These are phyloP conservation scores for Ommatoiulus sabulosus DNA, from an alignment of 2,888 invertebrate species.

Conservation along the genomic window DNA sequence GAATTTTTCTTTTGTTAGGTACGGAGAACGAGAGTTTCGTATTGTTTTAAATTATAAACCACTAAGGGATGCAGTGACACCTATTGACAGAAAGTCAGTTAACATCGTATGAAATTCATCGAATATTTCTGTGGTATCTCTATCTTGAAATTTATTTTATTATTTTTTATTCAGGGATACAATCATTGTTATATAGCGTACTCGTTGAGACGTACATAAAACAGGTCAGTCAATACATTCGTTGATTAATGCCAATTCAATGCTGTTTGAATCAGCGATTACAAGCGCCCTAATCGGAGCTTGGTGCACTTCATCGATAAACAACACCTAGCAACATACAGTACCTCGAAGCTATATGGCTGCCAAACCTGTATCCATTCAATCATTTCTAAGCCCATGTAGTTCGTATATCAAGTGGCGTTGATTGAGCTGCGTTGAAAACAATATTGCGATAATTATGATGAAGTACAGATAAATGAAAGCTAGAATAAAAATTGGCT, in stretches of 20 bases:
- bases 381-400: background rate
- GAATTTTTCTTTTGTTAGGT: too few species aligned
- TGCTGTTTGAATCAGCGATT: background rate
- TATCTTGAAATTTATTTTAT: too few species aligned
- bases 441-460: background rate
- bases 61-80: too few species aligned
- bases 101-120: too few species aligned
- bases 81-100: too few species aligned
- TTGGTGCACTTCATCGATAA: background rate
- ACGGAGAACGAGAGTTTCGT: too few species aligned
- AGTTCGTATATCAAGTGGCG: background rate
- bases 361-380: background rate
- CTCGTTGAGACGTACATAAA: too few species aligned
- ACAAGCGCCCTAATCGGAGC: background rate
- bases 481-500: background rate
- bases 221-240: too few species aligned
- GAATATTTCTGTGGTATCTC: too few species aligned
- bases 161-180: too few species aligned
- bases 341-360: background rate
- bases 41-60: too few species aligned
- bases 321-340: background rate
- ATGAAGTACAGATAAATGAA: background rate
- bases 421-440: background rate
- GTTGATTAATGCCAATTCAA: background rate
- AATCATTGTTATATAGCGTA: too few species aligned